Evolutionary conservation across 2,888 invertebrate species (phyloP), one percentile per base, ranked within the genome.

Genomic region (Drosophila paucipuncta): DNA sequence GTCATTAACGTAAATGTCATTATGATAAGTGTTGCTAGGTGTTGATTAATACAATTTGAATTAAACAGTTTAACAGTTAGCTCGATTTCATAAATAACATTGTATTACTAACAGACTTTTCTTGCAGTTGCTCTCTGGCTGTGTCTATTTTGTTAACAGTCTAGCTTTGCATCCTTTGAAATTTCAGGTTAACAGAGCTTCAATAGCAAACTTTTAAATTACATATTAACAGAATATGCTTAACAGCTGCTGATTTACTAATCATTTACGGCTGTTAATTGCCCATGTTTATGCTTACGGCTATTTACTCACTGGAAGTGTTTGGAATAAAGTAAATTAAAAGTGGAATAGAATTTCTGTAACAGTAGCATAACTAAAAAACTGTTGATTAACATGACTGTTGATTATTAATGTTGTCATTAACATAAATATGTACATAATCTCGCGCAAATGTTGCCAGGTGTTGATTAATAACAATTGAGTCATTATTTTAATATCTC

Each of bases 401-500:
- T 30, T 30, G 31, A 9, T 18, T 18, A 25, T 16, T 2, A 9
- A 47, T 47, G 16, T 47, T 16, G 47, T 25, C 25, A 47, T 16
- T 25, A 47, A 47, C 11, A 55, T 37, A 28, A 37, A 6, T 55
- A 55, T 37, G 9, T 16, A 47, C 25, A 18, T 28, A 47, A 25
- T 16, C 4, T 25, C n/a, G 22, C 30, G 9, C 9, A 47, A 25
- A 1, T 47, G 5, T 64, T 7, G 37, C 25, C 31, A 18, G 11
- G 6, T n/a, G 31, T 64, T 50, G 39, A 50, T 52, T 53, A 65
- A 43, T 54, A 31, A 16, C 22, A 30, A 49, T 54, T 71, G 28
- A 54, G 4, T 69, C 69, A 60, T 58, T 50, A 10, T 50, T 57
- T 55, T 33, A 25, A 10, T 28, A 13, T 13, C 2, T 39, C n/a